These are phyloP conservation scores for Dolichallabes microphthalmus DNA, from an alignment of 2,113 vertebrate species.

Conservation along the genomic window DNA sequence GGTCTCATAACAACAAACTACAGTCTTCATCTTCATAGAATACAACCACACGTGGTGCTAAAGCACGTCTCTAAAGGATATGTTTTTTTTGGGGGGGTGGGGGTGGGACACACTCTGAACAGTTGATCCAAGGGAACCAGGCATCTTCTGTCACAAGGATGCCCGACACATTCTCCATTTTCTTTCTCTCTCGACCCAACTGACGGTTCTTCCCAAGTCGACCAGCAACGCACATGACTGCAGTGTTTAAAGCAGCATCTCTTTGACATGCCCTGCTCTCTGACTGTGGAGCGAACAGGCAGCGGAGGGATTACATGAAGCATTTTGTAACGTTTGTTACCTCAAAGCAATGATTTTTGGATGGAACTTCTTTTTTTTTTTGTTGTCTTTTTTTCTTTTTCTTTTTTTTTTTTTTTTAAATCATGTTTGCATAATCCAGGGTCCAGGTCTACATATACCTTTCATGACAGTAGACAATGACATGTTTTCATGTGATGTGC, in stretches of 20 bases:
- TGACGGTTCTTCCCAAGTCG: slow-evolving; percentile 41
- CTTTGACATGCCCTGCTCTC: slow-evolving; percentile 29
- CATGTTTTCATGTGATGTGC: slow-evolving; percentile 37
- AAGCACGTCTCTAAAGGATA: slow-evolving; percentile 72
- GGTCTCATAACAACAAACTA: slow-evolving; percentile 99
- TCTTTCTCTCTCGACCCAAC: slow-evolving; percentile 20
- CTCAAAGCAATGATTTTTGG: slow-evolving; percentile 51
- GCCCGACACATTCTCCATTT: slow-evolving; percentile 34
- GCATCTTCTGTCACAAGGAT: slow-evolving; percentile 53
- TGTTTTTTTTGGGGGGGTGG: not conserved
- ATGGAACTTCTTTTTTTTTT: slow-evolving; percentile 28
- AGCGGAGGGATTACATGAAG: slow-evolving; percentile 35
- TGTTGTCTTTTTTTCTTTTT: slow-evolving; percentile 22
- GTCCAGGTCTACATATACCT: slow-evolving; percentile 35
- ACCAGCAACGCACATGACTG: slow-evolving; percentile 49
- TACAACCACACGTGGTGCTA: slow-evolving; percentile 69
- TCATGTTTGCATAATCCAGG: slow-evolving; percentile 49
- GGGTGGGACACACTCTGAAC: slow-evolving; percentile 66
- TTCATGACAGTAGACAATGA: slow-evolving; percentile 27
- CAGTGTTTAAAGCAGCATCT: slow-evolving; percentile 35
- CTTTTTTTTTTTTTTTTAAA: slow-evolving; percentile 42
- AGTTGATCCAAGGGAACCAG: slow-evolving; percentile 63
- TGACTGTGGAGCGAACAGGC: slow-evolving; percentile 36
- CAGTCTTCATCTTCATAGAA: slow-evolving; percentile 95
- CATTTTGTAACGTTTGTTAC: slow-evolving; percentile 50